These are phyloP conservation scores for Chaitophorus viminalis DNA, from an alignment of 2,888 invertebrate species.

Conservation along the genomic window DNA sequence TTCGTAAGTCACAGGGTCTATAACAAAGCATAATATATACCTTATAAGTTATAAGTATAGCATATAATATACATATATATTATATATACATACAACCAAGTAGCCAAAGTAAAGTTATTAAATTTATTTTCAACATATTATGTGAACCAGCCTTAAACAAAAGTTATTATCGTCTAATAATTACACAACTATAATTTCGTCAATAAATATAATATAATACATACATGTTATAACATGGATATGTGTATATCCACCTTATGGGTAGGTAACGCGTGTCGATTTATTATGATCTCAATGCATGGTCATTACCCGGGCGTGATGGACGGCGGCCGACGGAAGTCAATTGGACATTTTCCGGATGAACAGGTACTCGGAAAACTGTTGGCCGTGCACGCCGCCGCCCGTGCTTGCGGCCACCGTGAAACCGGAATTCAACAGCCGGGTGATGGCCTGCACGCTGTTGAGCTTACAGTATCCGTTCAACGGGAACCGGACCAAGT, in stretches of 20 bases:
- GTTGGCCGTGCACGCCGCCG: conserved; percentile 88
- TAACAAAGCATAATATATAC: not conserved
- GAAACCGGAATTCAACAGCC: conserved; percentile 77
- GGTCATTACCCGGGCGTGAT: not conserved
- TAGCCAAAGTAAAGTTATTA: conserved; percentile 37
- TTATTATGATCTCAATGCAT: not conserved
- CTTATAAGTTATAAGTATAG: not conserved
- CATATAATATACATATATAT: not conserved
- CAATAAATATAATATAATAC: conserved; percentile 20
- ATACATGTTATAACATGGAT: not conserved
- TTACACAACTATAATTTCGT: conserved; percentile 30
- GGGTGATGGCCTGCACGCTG: conserved; percentile 87
- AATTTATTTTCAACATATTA: conserved; percentile 33
- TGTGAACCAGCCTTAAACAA: conserved; percentile 44
- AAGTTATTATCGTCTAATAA: conserved; percentile 14
- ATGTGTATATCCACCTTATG: not conserved
- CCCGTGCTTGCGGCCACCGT: conserved; percentile 84
- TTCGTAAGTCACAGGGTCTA: not conserved
- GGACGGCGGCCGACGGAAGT: not conserved
- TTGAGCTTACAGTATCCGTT: conserved; percentile 91
- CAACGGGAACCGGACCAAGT: conserved; percentile 85
- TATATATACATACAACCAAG: conserved; percentile 9
- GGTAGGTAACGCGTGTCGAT: not conserved
- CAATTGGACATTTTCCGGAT: conserved; percentile 70
- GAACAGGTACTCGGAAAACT: conserved; percentile 89